Evolutionary conservation across 2,888 invertebrate genomes (phyloP), one percentile per base, ranked within the genome.

Genomic region (Junonia oenone): DNA sequence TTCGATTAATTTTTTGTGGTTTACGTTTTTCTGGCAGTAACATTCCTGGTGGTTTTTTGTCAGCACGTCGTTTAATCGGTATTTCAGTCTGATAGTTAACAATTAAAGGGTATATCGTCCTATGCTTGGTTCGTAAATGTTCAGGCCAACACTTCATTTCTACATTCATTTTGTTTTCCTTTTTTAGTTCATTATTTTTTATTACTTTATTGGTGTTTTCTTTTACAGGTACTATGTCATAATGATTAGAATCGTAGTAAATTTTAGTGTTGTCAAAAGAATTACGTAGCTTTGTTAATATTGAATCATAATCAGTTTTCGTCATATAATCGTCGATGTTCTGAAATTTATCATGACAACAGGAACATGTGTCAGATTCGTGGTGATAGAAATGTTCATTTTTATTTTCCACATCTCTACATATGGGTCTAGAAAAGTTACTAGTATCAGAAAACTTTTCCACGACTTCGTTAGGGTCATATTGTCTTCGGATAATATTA

Each of bases 191-290:
- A 14, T 69, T 60, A 26, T 69, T 63, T 48, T 71, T 74, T 51
- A 63, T 65, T 14, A 56, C 54, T 63, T 72, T 76, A 3, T 62
- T 14, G 1, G 75, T 47, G 26, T 72, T 76, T 62, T 88, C 87
- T 64, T 75, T 87, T 1, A 88, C 87, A 1, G 88, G 88, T 15
- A 82, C 62, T 14, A 86, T 60, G 60, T 89, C 89, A 45, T 86
- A 86, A 29, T 77, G 68, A 51, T 75, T 78, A 2, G 83, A 75
- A 58, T 88, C 81, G 51, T 87, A 82, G 63, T 78, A 83, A 33
- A 64, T 55, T 19, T 68, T 67, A 13, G 66, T 68, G 11, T 63
- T 63, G 35, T 67, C 63, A 27, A 55, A 51, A 31, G 64, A 56
- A 9, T 62, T 62, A 55, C 50, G 61, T 45, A 19, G 64, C 27